These are phyloP conservation scores for Archaeoteleia sp. DNA, from an alignment of 2,888 invertebrate species.

Conservation along the genomic window DNA sequence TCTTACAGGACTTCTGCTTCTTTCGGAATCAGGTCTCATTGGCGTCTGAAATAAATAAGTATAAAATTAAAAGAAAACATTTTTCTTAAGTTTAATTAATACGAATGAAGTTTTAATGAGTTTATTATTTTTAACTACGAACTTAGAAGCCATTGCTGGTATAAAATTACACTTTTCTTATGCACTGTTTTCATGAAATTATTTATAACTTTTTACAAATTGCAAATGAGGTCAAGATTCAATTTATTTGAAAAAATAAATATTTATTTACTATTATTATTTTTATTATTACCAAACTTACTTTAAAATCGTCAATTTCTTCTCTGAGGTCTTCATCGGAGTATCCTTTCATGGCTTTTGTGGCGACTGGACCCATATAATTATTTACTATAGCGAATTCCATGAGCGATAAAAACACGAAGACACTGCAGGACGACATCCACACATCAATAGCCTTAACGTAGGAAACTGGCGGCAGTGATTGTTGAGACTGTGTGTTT, in stretches of 20 bases:
- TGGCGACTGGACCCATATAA: slow-evolving; percentile 90
- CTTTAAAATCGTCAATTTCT: slow-evolving; percentile 86
- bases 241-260: neutral
- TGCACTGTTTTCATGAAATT: no score
- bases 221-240: no score
- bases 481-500: slow-evolving; percentile 93
- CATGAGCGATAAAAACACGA: slow-evolving; percentile 92
- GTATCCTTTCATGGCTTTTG: slow-evolving; percentile 92
- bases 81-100: no score
- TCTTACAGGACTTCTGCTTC: slow-evolving; percentile 72
- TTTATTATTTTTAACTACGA: no score
- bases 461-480: slow-evolving; percentile 92
- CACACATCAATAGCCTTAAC: slow-evolving; percentile 95
- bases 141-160: no score
- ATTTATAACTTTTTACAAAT: no score
- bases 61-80: no score
- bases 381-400: slow-evolving; percentile 94
- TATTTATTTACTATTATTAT: no score
- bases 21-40: slow-evolving; percentile 72
- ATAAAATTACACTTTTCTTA: no score
- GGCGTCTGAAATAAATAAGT: no score
- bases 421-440: slow-evolving; percentile 95
- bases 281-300: slow-evolving; percentile 64
- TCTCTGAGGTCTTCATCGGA: slow-evolving; percentile 88
- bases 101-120: no score